phyloP scores from a whole-genome alignment of 2,888 invertebrate species.

The Cataglyphis albicans region DNA sequence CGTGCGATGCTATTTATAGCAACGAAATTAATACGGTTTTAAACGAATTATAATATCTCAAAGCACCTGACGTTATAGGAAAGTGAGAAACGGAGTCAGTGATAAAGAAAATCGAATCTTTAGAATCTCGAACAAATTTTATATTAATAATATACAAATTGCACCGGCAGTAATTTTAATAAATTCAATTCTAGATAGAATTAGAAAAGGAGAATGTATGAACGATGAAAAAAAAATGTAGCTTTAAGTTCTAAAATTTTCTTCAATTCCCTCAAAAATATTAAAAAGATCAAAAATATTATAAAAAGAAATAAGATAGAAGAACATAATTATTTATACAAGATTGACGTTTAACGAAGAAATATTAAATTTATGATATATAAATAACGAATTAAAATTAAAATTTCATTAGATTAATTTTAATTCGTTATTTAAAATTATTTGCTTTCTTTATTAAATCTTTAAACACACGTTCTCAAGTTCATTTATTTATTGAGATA shows the following conservation, averaged over 20 bases:
- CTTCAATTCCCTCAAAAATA: background rate
- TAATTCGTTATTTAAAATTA: background rate
- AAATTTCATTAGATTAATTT: background rate
- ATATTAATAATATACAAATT: slow-evolving; percentile 27
- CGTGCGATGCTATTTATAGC: background rate
- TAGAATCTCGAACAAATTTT: slow-evolving; percentile 2
- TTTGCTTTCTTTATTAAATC: background rate
- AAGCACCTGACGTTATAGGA: background rate
- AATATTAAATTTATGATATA: background rate
- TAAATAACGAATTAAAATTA: background rate
- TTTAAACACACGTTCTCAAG: background rate
- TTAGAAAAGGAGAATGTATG: background rate
- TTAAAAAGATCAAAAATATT: background rate
- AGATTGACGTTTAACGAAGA: background rate
- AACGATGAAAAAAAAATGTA: background rate
- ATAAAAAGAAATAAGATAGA: background rate
- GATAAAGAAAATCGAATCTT: background rate
- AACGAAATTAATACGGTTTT: background rate
- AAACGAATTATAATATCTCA: background rate
- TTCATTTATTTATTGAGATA: background rate
- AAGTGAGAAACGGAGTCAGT: background rate
- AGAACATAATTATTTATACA: background rate
- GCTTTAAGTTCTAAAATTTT: background rate
- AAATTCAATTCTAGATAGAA: slow-evolving; percentile 14
- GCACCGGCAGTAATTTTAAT: background rate